phyloP scores from a whole-genome alignment of 1,140 invertebrate genomes.

The Tetragonula clypearis region DNA sequence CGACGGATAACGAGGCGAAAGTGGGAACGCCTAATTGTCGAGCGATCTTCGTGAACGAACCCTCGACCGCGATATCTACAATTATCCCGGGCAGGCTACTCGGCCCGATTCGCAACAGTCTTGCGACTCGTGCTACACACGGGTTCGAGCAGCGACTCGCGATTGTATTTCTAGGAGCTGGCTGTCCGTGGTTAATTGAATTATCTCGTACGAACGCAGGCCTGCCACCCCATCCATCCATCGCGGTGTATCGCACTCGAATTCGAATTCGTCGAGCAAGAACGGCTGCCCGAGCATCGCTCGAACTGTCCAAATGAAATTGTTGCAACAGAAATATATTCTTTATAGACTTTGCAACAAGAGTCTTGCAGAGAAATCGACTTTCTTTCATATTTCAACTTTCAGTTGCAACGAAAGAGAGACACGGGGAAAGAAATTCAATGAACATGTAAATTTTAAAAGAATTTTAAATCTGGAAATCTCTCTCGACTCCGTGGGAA shows the following conservation, averaged over 20 bases:
- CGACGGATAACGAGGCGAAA: slow-evolving; percentile 50
- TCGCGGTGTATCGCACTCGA: slow-evolving; percentile 24
- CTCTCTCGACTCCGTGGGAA: too few species aligned
- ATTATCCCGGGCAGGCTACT: slow-evolving; percentile 42
- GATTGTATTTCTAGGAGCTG: slow-evolving; percentile 56
- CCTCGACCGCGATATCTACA: slow-evolving; percentile 49
- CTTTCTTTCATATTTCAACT: neutral
- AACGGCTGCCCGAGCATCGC: neutral
- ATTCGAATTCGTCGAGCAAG: neutral
- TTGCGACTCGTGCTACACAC: slow-evolving; percentile 34
- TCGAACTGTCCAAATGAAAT: neutral
- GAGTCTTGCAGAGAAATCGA: neutral
- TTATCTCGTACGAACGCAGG: slow-evolving; percentile 45
- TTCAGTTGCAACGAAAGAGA: too few species aligned
- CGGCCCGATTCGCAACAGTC: slow-evolving; percentile 44
- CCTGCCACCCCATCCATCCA: slow-evolving; percentile 3
- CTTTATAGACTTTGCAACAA: neutral
- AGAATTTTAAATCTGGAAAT: too few species aligned
- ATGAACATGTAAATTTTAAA: neutral
- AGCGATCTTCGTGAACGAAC: slow-evolving; percentile 54
- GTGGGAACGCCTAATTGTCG: slow-evolving; percentile 30
- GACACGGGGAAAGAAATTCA: neutral
- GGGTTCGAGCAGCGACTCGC: neutral
- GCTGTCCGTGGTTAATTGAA: slow-evolving; percentile 58
- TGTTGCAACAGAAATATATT: neutral